These are phyloP conservation scores for Xestia ashworthii DNA, from an alignment of 2,888 invertebrate genomes.

Conservation along the genomic window DNA sequence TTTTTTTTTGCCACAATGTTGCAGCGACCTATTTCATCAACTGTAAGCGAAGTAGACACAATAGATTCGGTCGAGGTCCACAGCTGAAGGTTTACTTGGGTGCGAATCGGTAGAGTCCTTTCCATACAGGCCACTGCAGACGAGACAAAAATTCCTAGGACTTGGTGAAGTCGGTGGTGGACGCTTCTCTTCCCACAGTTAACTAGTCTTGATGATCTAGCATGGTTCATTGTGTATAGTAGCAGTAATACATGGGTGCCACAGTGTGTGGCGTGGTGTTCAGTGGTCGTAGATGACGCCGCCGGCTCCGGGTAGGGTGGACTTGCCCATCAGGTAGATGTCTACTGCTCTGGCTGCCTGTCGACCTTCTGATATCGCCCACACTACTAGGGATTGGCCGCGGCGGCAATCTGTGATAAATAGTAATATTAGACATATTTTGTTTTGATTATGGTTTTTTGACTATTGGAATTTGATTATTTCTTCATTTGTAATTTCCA, in stretches of 20 bases:
- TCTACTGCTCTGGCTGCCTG: conserved; percentile 99
- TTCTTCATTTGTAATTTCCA: too few species aligned
- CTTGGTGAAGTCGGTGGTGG: not conserved
- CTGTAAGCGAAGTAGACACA: too few species aligned
- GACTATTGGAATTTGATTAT: too few species aligned
- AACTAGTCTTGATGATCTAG: not conserved
- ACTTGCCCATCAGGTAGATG: conserved; percentile 93
- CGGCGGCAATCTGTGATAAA: conserved; percentile 96
- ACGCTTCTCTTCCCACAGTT: not conserved
- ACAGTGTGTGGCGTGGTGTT: conserved; percentile 42
- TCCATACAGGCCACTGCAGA: not conserved
- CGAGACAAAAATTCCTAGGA: not conserved
- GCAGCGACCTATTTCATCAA: too few species aligned
- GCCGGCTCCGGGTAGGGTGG: conserved; percentile 97
- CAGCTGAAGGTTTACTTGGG: not conserved
- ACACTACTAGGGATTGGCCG: conserved; percentile 99
- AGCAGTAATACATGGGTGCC: conserved; percentile 50
- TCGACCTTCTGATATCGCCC: conserved; percentile 99
- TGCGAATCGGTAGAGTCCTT: not conserved
- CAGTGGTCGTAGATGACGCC: conserved; percentile 93
- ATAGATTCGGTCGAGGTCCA: too few species aligned
- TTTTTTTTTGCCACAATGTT: too few species aligned
- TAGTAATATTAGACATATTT: not conserved
- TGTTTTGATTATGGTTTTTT: too few species aligned
- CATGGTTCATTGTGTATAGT: conserved; percentile 41